Evolutionary conservation across 2,113 vertebrate species (phyloP).

Genomic region (Apistogramma diplotaenia): DNA sequence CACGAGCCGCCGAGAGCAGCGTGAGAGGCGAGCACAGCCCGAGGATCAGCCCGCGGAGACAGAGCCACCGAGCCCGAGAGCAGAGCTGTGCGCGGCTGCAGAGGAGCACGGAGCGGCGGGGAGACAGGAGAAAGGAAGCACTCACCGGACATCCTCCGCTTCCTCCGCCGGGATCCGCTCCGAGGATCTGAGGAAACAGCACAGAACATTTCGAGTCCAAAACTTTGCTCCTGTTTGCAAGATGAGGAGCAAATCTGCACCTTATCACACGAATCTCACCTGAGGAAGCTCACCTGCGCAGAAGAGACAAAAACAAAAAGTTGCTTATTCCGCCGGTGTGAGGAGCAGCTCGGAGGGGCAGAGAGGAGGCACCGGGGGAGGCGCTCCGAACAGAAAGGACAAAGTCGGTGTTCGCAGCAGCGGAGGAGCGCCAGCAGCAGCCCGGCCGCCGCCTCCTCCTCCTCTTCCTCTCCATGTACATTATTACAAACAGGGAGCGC

Average conservation of each 20-base stretch:
- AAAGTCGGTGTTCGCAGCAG: not conserved
- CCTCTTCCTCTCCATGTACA: slow-evolving; percentile 74
- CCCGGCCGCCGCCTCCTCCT: slow-evolving; percentile 59
- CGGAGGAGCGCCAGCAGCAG: slow-evolving; percentile 48
- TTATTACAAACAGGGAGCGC: slow-evolving; percentile 88
- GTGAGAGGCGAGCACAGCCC: not conserved
- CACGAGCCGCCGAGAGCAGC: not conserved
- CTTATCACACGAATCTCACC: slow-evolving; percentile 60
- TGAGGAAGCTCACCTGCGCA: slow-evolving; percentile 77
- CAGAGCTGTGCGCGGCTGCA: slow-evolving; percentile 57
- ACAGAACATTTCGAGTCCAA: slow-evolving; percentile 35
- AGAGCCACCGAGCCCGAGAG: slow-evolving; percentile 38
- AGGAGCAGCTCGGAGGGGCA: no score
- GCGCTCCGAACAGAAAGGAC: not conserved
- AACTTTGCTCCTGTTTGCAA: slow-evolving; percentile 57
- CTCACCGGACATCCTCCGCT: not conserved
- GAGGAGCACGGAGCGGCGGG: slow-evolving; percentile 56
- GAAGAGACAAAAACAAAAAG: slow-evolving; percentile 56
- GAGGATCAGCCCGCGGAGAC: no score
- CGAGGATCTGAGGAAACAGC: slow-evolving; percentile 67
- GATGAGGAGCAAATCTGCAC: slow-evolving; percentile 57
- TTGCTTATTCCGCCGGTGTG: slow-evolving; percentile 56
- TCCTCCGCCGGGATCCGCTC: not conserved
- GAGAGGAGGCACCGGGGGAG: not conserved
- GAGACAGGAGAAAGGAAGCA: slow-evolving; percentile 66